Evolutionary conservation across 2,113 vertebrate species (phyloP).

Genomic region (Larimichthys polyactis): DNA sequence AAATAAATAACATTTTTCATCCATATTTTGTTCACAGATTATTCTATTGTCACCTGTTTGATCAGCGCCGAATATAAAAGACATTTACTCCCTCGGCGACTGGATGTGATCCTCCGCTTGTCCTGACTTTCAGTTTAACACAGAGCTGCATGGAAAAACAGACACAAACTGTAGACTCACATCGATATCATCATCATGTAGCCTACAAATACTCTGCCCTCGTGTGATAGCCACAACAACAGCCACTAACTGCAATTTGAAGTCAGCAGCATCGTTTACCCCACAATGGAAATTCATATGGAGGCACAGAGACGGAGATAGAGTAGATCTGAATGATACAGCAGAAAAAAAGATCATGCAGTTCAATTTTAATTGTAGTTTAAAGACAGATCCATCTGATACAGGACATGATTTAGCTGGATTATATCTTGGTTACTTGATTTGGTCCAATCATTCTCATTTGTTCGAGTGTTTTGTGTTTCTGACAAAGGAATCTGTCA

Average conservation of each 20-base stretch:
- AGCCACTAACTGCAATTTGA: too few species aligned
- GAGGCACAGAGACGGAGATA: too few species aligned
- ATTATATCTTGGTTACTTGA: background rate
- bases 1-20: conserved; percentile 10
- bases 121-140: background rate
- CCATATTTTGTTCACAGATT: conserved; percentile 27
- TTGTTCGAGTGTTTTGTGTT: too few species aligned
- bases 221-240: background rate
- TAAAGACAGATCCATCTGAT: too few species aligned
- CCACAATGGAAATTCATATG: too few species aligned
- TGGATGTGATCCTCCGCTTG: background rate
- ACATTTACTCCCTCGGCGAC: background rate
- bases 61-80: conserved; percentile 17
- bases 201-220: too few species aligned
- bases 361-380: too few species aligned
- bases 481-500: background rate
- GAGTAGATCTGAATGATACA: too few species aligned
- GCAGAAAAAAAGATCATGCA: background rate
- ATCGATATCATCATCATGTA: background rate
- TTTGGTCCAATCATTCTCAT: too few species aligned
- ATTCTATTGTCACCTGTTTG: conserved; percentile 19
- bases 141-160: background rate
- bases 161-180: background rate
- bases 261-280: too few species aligned
- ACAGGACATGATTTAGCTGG: background rate